Evolutionary conservation across 2,888 invertebrate species (phyloP).

Genomic region (Platycheirus albimanus): DNA sequence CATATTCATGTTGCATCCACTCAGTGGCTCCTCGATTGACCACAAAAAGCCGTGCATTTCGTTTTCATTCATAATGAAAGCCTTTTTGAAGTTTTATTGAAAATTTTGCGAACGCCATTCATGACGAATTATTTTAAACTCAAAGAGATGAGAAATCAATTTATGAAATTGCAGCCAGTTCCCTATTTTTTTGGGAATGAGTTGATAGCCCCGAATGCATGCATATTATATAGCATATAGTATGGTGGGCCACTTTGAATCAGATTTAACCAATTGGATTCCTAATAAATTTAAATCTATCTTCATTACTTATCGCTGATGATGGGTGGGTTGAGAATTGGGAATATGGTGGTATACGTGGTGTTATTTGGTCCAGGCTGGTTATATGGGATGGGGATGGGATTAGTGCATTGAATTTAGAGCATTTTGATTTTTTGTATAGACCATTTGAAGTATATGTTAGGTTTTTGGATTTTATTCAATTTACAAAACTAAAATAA

Average conservation of each 20-base stretch:
- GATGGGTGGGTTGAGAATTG: not conserved
- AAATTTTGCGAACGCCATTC: slow-evolving; percentile 33
- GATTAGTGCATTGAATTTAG: slow-evolving; percentile 19
- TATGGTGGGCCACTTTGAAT: slow-evolving; percentile 29
- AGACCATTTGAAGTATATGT: slow-evolving; percentile 6
- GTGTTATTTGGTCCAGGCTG: not conserved
- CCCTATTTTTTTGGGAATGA: slow-evolving; percentile 17
- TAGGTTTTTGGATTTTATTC: not conserved
- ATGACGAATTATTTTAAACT: slow-evolving; percentile 54
- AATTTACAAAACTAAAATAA: slow-evolving; percentile 15
- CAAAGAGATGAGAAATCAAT: slow-evolving; percentile 62
- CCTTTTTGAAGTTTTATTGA: slow-evolving; percentile 48
- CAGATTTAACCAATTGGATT: slow-evolving; percentile 58
- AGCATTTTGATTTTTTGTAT: slow-evolving; percentile 8
- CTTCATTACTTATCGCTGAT: slow-evolving; percentile 60
- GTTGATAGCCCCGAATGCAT: not conserved
- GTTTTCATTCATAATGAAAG: slow-evolving; percentile 53
- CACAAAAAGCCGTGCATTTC: slow-evolving; percentile 54
- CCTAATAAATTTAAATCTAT: slow-evolving; percentile 65
- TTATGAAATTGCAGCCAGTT: slow-evolving; percentile 65
- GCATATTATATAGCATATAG: not conserved
- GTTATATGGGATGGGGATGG: not conserved
- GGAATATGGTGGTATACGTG: not conserved
- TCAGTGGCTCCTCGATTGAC: slow-evolving; percentile 58
- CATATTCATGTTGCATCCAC: not conserved